Evolutionary conservation across 1,140 invertebrate genomes (phyloP).

Genomic region (Trichonephila clavata): DNA sequence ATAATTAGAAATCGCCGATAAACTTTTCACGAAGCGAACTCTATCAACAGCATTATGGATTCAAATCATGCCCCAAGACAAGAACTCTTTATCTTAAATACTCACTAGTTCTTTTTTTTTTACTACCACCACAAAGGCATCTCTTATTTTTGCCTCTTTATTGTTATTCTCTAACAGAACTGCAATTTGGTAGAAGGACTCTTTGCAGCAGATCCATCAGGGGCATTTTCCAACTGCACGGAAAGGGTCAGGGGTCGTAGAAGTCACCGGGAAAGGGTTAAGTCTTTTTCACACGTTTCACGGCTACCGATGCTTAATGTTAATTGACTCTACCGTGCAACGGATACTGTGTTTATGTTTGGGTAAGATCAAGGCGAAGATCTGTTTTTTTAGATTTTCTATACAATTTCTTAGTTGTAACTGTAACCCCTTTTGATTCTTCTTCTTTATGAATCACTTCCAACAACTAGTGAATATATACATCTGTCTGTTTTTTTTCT

Average conservation of each 20-base stretch:
- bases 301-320: not conserved
- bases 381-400: no score
- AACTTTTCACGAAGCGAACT: conserved; percentile 20
- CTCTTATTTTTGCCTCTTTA: conserved; percentile 2
- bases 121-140: not conserved
- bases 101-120: not conserved
- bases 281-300: not conserved
- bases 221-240: not conserved
- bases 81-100: conserved; percentile 37
- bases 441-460: no score
- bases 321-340: not conserved
- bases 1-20: conserved; percentile 35
- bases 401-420: no score
- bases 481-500: no score
- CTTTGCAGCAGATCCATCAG: not conserved
- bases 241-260: not conserved
- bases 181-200: not conserved
- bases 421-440: no score
- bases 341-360: not conserved
- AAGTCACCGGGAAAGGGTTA: not conserved
- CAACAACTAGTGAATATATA: no score
- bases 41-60: conserved; percentile 26
- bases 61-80: not conserved
- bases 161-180: not conserved
- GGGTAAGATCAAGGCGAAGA: no score